These are phyloP conservation scores for Holacanthella duospinosa DNA, from an alignment of 2,888 invertebrate species.

Conservation along the genomic window DNA sequence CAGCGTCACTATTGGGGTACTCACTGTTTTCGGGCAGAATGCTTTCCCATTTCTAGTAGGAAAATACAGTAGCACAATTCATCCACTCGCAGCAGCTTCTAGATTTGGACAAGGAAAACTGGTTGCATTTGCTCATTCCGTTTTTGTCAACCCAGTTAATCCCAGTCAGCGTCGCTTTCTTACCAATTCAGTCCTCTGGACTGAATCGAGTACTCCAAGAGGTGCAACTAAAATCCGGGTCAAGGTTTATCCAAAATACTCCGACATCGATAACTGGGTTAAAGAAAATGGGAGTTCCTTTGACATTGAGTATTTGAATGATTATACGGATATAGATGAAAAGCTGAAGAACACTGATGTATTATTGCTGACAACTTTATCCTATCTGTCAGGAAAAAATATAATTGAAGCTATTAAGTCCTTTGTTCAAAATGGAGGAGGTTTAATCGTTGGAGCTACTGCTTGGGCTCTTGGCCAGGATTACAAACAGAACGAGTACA, in stretches of 20 bases:
- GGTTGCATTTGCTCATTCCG: background rate
- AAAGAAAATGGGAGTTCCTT: background rate
- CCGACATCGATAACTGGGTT: background rate
- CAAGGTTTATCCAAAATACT: too few relatives aligned
- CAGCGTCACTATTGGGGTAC: background rate
- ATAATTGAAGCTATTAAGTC: background rate
- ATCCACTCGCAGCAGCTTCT: background rate
- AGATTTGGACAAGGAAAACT: background rate
- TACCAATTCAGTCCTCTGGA: background rate
- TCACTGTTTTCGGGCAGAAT: background rate
- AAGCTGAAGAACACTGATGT: background rate
- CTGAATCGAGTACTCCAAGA: background rate
- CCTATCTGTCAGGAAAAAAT: too few relatives aligned
- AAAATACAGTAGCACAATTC: background rate
- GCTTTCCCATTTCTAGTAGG: slow-evolving; percentile 1
- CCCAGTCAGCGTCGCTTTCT: background rate
- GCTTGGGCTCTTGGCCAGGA: too few relatives aligned
- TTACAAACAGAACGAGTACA: too few relatives aligned
- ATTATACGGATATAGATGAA: background rate
- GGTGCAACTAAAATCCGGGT: background rate
- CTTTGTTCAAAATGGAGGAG: slow-evolving; percentile 4
- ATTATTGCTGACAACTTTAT: too few relatives aligned
- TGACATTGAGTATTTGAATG: background rate
- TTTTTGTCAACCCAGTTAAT: background rate
- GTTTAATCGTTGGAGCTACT: background rate